These are phyloP conservation scores for Crocuta crocuta DNA, from an alignment of 2,113 vertebrate species.

Conservation along the genomic window DNA sequence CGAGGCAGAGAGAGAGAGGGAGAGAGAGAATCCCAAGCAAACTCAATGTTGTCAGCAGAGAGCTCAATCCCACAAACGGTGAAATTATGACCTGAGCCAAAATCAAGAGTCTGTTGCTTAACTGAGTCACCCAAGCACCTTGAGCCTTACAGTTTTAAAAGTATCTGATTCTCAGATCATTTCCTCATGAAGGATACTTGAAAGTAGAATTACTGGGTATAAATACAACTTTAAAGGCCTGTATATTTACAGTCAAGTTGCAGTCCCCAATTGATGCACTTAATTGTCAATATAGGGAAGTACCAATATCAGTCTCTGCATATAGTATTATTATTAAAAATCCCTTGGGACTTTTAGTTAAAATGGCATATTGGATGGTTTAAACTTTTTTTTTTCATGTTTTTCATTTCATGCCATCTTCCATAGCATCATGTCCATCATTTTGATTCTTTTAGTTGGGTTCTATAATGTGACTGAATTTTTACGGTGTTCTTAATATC, in stretches of 20 bases:
- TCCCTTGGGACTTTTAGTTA: neutral
- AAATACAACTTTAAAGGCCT: neutral
- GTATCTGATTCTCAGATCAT: neutral
- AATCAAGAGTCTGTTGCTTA: too few species aligned
- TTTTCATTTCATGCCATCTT: neutral
- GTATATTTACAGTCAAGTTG: neutral
- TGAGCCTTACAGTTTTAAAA: slow-evolving; percentile 20
- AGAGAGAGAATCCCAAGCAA: too few species aligned
- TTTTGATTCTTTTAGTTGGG: neutral
- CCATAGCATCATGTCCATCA: neutral
- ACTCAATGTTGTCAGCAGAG: too few species aligned
- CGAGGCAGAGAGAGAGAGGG: too few species aligned
- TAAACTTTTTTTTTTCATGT: neutral
- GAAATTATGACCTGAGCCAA: too few species aligned
- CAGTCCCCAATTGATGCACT: neutral
- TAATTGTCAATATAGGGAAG: neutral
- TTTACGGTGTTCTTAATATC: neutral
- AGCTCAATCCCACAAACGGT: too few species aligned
- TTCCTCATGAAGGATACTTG: neutral
- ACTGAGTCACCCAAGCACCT: too few species aligned
- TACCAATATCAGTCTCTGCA: neutral
- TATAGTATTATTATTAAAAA: slow-evolving; percentile 38
- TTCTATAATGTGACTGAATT: neutral
- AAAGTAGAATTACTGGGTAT: slow-evolving; percentile 22
- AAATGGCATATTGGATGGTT: neutral